These are phyloP conservation scores for Triplophysa rosa DNA, from an alignment of 2,113 vertebrate species.

Conservation along the genomic window DNA sequence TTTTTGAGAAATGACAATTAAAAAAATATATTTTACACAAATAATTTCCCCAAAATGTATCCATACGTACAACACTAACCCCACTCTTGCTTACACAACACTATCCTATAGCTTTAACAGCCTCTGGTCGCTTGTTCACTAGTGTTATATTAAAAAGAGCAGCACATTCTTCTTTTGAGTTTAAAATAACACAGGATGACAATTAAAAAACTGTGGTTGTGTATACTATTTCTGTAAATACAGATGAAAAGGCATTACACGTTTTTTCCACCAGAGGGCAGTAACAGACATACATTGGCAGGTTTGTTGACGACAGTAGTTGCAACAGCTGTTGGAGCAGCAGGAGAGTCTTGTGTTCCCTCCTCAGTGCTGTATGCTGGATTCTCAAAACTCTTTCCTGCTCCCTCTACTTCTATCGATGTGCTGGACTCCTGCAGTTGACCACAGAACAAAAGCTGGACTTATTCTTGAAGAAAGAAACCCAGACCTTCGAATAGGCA, in stretches of 20 bases:
- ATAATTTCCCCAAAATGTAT: too few relatives aligned
- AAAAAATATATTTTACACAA: too few relatives aligned
- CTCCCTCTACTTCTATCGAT: slow-evolving; percentile 52
- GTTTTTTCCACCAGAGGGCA: background rate
- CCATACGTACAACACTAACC: too few relatives aligned
- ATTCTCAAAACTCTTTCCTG: slow-evolving; percentile 65
- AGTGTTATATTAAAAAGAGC: background rate
- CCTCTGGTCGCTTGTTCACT: too few relatives aligned
- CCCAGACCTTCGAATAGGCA: background rate
- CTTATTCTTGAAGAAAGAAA: background rate
- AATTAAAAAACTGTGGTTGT: too few relatives aligned
- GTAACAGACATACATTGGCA: slow-evolving; percentile 52
- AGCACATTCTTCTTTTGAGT: background rate
- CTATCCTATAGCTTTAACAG: too few relatives aligned
- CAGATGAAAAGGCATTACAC: background rate
- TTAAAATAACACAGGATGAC: background rate
- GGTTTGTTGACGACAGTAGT: slow-evolving; percentile 29
- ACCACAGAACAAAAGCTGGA: background rate
- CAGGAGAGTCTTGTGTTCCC: background rate
- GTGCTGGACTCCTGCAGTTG: slow-evolving; percentile 58
- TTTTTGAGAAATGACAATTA: background rate
- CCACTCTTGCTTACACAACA: too few relatives aligned
- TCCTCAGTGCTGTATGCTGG: slow-evolving; percentile 56
- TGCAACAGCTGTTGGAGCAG: background rate
- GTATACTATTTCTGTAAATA: background rate